A percentile compares a stretch with the other conserved stretches of the same genome.
Conservation (phyloP, 2,797 vertebrate species). For the Sparidentex hasta region DNA sequence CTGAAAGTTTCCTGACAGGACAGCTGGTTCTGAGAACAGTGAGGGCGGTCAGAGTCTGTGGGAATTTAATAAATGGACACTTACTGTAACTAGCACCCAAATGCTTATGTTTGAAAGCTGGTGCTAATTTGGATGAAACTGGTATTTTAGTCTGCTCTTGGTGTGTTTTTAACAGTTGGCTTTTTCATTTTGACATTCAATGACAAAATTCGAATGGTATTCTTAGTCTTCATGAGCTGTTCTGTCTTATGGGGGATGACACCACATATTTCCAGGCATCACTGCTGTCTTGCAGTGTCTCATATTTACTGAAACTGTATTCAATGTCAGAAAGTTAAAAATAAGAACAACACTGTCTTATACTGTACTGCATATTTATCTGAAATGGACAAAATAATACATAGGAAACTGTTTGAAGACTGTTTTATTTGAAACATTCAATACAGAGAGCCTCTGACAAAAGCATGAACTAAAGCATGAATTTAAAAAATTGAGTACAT, state of each 20-base stretch:
- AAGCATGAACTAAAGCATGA: conserved; percentile 12
- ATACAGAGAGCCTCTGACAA: conserved; percentile 10
- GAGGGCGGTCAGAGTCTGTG: not conserved
- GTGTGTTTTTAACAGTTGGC: too few relatives aligned
- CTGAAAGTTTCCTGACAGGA: not conserved
- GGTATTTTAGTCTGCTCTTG: too few relatives aligned
- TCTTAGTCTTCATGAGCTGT: too few relatives aligned
- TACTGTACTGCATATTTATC: not conserved
- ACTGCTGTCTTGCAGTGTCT: too few relatives aligned
- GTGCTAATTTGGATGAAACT: too few relatives aligned
- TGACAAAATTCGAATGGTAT: too few relatives aligned
- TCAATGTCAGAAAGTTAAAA: too few relatives aligned
- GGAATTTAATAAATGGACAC: not conserved
- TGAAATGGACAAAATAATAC: not conserved
- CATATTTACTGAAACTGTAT: too few relatives aligned
- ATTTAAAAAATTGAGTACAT: not conserved
- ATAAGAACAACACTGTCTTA: not conserved
- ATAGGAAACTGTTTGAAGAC: not conserved
- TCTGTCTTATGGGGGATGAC: too few relatives aligned
- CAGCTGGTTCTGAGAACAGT: not conserved
- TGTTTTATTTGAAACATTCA: conserved; percentile 50
- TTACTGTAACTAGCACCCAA: too few relatives aligned
- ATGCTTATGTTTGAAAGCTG: not conserved
- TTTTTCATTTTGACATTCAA: too few relatives aligned
- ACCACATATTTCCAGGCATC: too few relatives aligned